Evolutionary conservation across 2,113 vertebrate genomes (phyloP), one percentile per base, ranked within the genome.

Genomic region (Calidris pygmaea): DNA sequence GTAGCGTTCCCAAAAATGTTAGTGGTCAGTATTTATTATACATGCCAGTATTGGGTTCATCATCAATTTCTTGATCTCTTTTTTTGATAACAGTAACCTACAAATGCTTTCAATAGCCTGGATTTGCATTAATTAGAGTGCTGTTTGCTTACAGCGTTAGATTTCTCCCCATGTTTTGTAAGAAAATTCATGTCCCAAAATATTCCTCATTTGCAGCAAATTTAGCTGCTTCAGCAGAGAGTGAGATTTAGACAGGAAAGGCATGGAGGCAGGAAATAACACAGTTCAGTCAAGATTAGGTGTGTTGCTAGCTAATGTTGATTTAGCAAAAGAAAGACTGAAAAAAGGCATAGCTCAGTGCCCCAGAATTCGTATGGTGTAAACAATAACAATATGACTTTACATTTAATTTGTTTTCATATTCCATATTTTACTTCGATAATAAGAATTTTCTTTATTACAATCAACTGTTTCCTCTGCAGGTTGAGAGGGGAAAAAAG

Each of bases 191-290:
- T 32, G 74, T 95, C 95, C 84, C 89, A 95, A 96, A 97, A 97
- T 97, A 97, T 93, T 97, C 94, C 93, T 96, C 87, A 80, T 97
- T 96, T 96, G 96, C 91, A 95, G 94, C 91, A 96, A 96, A 95
- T 96, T 96, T 96, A 97, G 96, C 96, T 96, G 96, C 75, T 96
- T 97, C 96, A 97, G 95, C 96, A 97, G 91, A 96, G 92, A 96
- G 91, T 30, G 75, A 93, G 94, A 92, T 89, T 91, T 80, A 87
- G 91, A 87, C 91, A 95, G 96, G 95, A 97, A 97, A 97, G 96
- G 95, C 89, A 97, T 89, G 94, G 84, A 96, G 89, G 93, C 96
- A 96, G 93, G 95, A 97, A 97, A 97, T 96, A 96, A 95, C 95
- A 95, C 77, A 87, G 92, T 95, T 93, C 87, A 94, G 77, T 94